Percentiles rank a stretch among this genome's conserved stretches.
Evolutionary conservation across 2,113 vertebrate species (phyloP).

Genomic region (Bujurquina vittata): DNA sequence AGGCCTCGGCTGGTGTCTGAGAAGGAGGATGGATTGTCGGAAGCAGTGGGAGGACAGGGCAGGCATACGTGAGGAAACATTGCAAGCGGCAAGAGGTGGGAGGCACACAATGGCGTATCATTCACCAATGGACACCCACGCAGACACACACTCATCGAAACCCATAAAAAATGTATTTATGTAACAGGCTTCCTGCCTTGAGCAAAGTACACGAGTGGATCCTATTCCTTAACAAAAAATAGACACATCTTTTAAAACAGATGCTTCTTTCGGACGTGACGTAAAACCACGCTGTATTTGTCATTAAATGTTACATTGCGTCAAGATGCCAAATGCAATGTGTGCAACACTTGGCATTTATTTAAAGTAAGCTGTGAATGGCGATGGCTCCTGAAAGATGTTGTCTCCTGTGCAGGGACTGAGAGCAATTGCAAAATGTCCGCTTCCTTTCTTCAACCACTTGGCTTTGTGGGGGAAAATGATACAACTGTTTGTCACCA

Average conservation of each 20-base stretch:
- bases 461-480: not conserved
- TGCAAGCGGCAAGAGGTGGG: slow-evolving; percentile 67
- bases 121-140: slow-evolving; percentile 54
- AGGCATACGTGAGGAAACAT: slow-evolving; percentile 41
- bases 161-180: slow-evolving; percentile 13
- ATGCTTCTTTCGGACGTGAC: slow-evolving; percentile 17
- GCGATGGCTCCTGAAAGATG: not conserved
- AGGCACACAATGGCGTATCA: slow-evolving; percentile 38
- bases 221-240: slow-evolving; percentile 32
- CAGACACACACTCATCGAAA: slow-evolving; percentile 42
- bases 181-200: slow-evolving; percentile 26
- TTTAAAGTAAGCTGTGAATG: not conserved
- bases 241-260: slow-evolving; percentile 6
- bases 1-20: slow-evolving; percentile 38
- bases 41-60: slow-evolving; percentile 67
- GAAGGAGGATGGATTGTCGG: slow-evolving; percentile 55
- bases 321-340: not conserved
- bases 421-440: not conserved
- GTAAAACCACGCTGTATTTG: not conserved
- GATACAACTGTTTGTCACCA: not conserved
- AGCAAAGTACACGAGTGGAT: slow-evolving; percentile 32
- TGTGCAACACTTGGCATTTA: not conserved
- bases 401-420: not conserved
- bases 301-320: not conserved
- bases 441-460: not conserved